phyloP scores from a whole-genome alignment of 1,140 invertebrate genomes.

The Anoplolepis gracilipes region DNA sequence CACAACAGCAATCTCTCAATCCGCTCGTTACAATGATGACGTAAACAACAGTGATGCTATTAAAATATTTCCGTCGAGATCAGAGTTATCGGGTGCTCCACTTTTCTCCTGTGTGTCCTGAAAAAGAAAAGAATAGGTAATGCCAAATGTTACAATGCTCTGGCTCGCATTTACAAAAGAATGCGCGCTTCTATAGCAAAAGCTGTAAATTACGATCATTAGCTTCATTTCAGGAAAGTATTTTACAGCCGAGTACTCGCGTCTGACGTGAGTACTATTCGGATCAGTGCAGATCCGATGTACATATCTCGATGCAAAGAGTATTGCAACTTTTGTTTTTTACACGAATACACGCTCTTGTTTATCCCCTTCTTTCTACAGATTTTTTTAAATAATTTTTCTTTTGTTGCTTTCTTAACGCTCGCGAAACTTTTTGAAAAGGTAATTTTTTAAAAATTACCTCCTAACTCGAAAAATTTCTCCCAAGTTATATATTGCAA shows the following conservation, averaged over 20 bases:
- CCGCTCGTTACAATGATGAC: constrained; percentile 13
- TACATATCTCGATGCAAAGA: neutral
- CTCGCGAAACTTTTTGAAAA: neutral
- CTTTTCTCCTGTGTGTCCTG: constrained; percentile 26
- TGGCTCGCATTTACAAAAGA: neutral
- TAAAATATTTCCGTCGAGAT: constrained; percentile 31
- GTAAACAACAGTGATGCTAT: neutral
- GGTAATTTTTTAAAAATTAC: neutral
- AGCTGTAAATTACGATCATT: constrained; percentile 10
- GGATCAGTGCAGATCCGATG: neutral
- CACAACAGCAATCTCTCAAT: neutral
- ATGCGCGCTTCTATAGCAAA: constrained; percentile 3
- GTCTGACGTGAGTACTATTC: neutral
- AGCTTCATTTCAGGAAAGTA: constrained; percentile 30
- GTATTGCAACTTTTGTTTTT: neutral
- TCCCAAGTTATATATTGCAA: too few species aligned
- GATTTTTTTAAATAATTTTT: neutral
- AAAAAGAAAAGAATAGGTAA: constrained; percentile 34
- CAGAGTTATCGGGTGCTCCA: neutral
- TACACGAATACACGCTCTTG: neutral
- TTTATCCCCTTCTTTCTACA: neutral
- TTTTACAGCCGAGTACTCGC: constrained; percentile 37
- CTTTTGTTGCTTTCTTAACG: neutral
- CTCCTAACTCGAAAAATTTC: too few species aligned
- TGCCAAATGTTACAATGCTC: neutral